Evolutionary conservation across 2,888 invertebrate species (phyloP), one percentile per base, ranked within the genome.

Genomic region (Lagria hirta): DNA sequence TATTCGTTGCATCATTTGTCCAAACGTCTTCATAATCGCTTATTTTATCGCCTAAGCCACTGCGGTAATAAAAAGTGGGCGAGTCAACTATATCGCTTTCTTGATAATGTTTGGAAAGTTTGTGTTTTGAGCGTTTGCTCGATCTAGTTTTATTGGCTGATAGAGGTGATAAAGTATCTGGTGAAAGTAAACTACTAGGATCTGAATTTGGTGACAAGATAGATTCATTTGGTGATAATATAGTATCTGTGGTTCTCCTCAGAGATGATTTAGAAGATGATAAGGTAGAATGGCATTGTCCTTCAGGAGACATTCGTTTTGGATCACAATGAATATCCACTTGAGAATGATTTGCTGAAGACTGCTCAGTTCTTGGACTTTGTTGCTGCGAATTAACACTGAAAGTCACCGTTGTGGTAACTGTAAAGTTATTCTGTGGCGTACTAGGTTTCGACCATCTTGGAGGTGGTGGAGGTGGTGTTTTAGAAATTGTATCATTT

Each of bases 1-100:
- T 52, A 20, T 52, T 61, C 18, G 52, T 32, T 58, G 64, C 6
- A 52, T 59, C 24, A 50, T 57, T 67, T 10, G 65, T 64, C 94
- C 95, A 95, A 57, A 95, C 85, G 67, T 95, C 95, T 73, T 95
- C 95, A 66, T 95, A 95, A 71, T 95, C 95, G 59, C 93, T 93
- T 27, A 89, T 85, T 74, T 94, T 94, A 66, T 95, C 95, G 49
- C 88, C 86, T 17, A 94, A 77, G 1, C 88, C 87, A 70, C 92
- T 92, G 58, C 88, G 79, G 66, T 88, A 92, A 64, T 92, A 92
- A 28, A 84, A 90, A 34, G 83, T 83, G 17, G 86, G 86, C 36
- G 89, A 88, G 69, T 90, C 90, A 52, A 90, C 73, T 48, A 90
- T 89, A 65, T 90, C 88, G 10, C 88, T 88, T 75, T 81, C 81